phyloP scores from a whole-genome alignment of 2,113 vertebrate genomes.

The Ptyas mucosa region DNA sequence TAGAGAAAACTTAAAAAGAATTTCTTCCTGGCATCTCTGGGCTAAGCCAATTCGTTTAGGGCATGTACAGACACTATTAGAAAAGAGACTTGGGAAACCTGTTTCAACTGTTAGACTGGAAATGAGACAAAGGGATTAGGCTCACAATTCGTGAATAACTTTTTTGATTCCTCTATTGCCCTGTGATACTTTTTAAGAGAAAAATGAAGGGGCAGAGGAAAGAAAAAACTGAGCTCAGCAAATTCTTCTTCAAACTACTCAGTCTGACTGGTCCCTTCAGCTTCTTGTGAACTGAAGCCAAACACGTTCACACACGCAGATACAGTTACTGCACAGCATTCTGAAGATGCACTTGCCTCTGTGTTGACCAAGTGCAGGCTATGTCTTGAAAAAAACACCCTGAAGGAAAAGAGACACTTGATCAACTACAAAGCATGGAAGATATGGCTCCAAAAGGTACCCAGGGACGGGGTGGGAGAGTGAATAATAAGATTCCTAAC shows the following conservation, averaged over 20 bases:
- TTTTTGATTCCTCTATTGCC: conserved; percentile 34
- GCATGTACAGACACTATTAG: conserved; percentile 36
- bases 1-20: conserved; percentile 47
- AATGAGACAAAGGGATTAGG: conserved; percentile 5
- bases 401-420: conserved; percentile 20
- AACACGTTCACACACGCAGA: conserved; percentile 21
- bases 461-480: not conserved
- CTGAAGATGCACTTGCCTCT: conserved; percentile 53
- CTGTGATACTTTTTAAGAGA: conserved; percentile 34
- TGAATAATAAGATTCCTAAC: not conserved
- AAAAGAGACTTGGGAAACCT: conserved; percentile 45
- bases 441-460: not conserved
- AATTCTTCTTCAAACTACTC: conserved; percentile 53
- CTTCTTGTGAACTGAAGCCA: conserved; percentile 29
- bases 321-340: conserved; percentile 27
- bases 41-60: not conserved
- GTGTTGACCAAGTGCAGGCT: conserved; percentile 47
- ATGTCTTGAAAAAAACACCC: conserved; percentile 53
- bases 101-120: conserved; percentile 36
- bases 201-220: not conserved
- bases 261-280: conserved; percentile 35
- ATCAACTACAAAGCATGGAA: not conserved
- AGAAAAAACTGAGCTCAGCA: conserved; percentile 20
- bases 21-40: conserved; percentile 5
- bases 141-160: conserved; percentile 27